Evolutionary conservation across 2,797 vertebrate genomes (phyloP), one percentile per base, ranked within the genome.

Genomic region (Typhlichthys subterraneus): DNA sequence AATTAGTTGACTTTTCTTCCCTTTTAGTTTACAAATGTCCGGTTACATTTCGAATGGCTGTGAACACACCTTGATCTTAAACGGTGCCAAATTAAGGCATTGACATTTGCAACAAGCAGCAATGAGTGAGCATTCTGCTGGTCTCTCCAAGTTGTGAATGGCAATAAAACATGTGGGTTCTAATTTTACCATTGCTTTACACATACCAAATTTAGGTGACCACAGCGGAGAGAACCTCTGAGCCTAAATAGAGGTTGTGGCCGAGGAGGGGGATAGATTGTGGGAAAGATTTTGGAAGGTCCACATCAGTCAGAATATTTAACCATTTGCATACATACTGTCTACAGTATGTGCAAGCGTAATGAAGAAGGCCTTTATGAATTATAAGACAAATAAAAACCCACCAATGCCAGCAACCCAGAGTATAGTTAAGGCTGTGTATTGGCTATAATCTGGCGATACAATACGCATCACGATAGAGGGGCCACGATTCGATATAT

Each of bases 161-260:
- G 69, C 88, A 90, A 89, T 87, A 89, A 90, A 92, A 91, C 83
- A 85, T 86, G 80, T 69, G 76, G 83, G 57, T 84, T 91, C 87
- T 91, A 90, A 89, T 90, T 91, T 89, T 86, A 85, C 80, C 79
- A 67, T 79, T 19, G 61, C 74, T 79, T 87, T 78, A 87, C 79
- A 78, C 65, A 33, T 33, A 70, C 74, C 76, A 86, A 75, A 73
- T 82, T 72, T 69, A 77, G 84, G 70, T 38, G 67, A 86, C 84
- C 75, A 2, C 80, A 73, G 82, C 82, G 82, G 61, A 80, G 84
- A 85, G 86, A 85, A 85, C 84, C 81, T 87, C 68, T 11, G 67
- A 84, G 81, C 61, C 79, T 89, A 88, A 92, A 86, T 89, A 84
- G 87, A 83, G 85, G 85, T 80, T 88, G 85, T 75, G 85, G 87